Base-by-base conservation (phyloP, 2,888 invertebrate genomes). In the Athalia cordata region DNA sequence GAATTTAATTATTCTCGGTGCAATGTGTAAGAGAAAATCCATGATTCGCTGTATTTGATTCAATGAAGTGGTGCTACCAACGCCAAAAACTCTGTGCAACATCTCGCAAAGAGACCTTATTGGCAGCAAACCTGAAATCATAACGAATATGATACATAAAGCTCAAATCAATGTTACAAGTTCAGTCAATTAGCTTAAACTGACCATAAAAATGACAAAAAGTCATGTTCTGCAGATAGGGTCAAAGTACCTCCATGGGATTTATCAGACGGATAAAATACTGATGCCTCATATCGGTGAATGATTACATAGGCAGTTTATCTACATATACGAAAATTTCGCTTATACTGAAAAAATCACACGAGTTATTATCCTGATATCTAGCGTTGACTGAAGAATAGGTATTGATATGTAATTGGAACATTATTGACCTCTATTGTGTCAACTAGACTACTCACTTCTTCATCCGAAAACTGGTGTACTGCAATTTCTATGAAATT, bases 1-100 rank as follows among this genome's bases (percentile, higher is more conserved):
- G 49, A 78, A 78, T 45, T 65, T 43, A n/a, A 78, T 78, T 15
- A 78, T 4, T 4, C 47, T 47, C 4, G 72, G 57, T 8, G 78
- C 74, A 57, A 78, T 78, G 29, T 15, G 5, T n/a, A 72, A 15
- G 8, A 78, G 29, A 50, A 72, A 78, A 5, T 55, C 45, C 74
- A 78, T 78, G 0, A 78, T 64, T 43, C 78, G 57, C 7, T 47
- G n/a, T 3, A 66, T 47, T 62, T 70, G 47, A 3, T 15, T 64
- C n/a, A 62, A 79, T n/a, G 68, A 43, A 47, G 70, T 76, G 11
- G 47, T 45, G 7, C 6, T 9, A 15, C 8, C 65, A 49, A 66
- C 65, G 3, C 64, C 52, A n/a, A 65, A 78, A 59, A 43, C 59
- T 15, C 8, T 75, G 52, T 5, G 78, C 59, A 3, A 57, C 66